Evolutionary conservation across 2,797 vertebrate genomes (phyloP).

Genomic region (Podarcis siculus): DNA sequence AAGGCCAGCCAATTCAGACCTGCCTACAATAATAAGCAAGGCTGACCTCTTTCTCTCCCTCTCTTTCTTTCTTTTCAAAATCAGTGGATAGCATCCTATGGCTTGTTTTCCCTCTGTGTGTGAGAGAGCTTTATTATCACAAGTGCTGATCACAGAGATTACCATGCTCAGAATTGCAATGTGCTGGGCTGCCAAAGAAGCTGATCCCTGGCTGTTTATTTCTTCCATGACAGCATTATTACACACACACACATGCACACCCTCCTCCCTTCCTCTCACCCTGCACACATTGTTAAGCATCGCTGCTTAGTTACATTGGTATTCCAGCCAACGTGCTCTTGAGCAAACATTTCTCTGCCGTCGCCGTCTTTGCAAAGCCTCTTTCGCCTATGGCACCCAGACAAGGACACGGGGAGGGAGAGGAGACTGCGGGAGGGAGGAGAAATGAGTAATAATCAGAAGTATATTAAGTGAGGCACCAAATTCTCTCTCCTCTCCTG

Average conservation of each 20-base stretch:
- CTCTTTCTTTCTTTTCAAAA: not conserved
- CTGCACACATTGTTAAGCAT: not conserved
- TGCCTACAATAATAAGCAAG: not conserved
- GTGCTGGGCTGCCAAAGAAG: slow-evolving; percentile 44
- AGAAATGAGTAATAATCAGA: slow-evolving; percentile 20
- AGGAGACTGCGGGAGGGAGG: too few relatives aligned
- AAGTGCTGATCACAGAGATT: not conserved
- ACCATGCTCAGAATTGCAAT: not conserved
- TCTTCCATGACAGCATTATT: not conserved
- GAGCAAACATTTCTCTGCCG: slow-evolving; percentile 25
- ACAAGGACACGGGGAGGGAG: not conserved
- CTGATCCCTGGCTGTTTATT: slow-evolving; percentile 42
- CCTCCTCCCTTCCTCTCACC: not conserved
- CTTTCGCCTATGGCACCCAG: slow-evolving; percentile 37
- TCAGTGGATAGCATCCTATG: not conserved
- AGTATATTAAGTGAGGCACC: slow-evolving; percentile 31
- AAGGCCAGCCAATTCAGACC: slow-evolving; percentile 25
- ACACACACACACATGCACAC: not conserved
- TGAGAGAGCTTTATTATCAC: not conserved
- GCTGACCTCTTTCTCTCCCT: not conserved
- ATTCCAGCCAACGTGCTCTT: slow-evolving; percentile 38
- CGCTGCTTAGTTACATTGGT: slow-evolving; percentile 26
- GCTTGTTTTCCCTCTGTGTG: slow-evolving; percentile 12
- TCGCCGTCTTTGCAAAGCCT: not conserved
- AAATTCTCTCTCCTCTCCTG: not conserved